Evolutionary conservation across 1,140 invertebrate genomes (phyloP), one percentile per base, ranked within the genome.

Genomic region (Drosophila kikkawai): DNA sequence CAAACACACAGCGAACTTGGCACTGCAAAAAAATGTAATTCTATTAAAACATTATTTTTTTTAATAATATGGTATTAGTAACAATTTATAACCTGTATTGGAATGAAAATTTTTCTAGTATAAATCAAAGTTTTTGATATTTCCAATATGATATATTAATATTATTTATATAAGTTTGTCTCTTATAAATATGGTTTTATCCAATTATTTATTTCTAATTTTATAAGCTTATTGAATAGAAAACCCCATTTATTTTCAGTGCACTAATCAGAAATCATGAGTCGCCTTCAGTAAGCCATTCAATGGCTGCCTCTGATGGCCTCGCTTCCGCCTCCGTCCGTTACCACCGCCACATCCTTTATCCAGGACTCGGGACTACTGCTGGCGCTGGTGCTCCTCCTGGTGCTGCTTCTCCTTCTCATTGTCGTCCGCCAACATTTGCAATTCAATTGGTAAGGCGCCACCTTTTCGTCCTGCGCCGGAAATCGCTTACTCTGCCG

Each of bases 401-500:
- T 51, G 22, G n/a, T 17, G n/a, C 15, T 15, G 22, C 48, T 17
- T 12, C 67, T 44, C 48, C 48, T 65, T 47, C 65, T 69, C 64
- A 78, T 76, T 77, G 83, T 87, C 82, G 74, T 79, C 66, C 50
- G 70, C 73, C 68, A 83, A 71, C 85, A 88, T 88, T 88, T 88
- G 84, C 84, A 88, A 88, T 88, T 88, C 84, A 88, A 88, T 88
- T 88, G 84, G 80, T 71, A 78, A 59, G 75, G 81, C 84, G 84
- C 84, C 84, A 88, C 84, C 84, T 88, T 84, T 88, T 80, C 22
- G 84, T 76, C 74, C 78, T 65, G 73, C 69, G 60, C 80, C 84
- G 84, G 84, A 88, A 88, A 88, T 88, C 84, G 84, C 85, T 88
- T 90, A 90, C 84, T 90, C 84, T 83, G 77, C 76, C 56, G 71